These are phyloP conservation scores for Sternotherus odoratus DNA, from an alignment of 2,797 vertebrate genomes.

Conservation along the genomic window DNA sequence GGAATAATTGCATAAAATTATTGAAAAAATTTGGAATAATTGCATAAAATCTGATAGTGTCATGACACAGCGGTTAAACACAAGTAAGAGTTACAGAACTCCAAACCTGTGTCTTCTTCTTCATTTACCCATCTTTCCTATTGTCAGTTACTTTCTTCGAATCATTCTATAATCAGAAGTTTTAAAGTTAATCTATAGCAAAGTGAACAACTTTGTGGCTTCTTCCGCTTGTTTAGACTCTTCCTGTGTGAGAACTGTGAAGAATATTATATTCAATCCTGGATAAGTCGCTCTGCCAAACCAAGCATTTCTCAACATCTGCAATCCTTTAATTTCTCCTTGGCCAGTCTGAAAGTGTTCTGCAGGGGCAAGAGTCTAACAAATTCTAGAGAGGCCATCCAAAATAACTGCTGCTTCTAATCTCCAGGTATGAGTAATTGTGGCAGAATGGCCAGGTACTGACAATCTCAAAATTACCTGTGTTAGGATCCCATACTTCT, in stretches of 20 bases:
- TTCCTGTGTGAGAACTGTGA: not conserved
- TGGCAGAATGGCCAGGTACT: not conserved
- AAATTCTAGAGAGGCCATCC: not conserved
- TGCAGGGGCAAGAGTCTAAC: not conserved
- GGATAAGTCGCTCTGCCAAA: conserved; percentile 17
- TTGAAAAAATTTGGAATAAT: no score
- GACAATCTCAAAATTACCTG: conserved; percentile 6
- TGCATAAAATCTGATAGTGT: not conserved
- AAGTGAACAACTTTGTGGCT: not conserved
- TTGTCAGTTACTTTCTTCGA: not conserved
- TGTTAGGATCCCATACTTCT: conserved; percentile 5
- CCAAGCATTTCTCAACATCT: conserved; percentile 57
- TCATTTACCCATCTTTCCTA: not conserved
- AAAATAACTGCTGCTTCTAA: not conserved
- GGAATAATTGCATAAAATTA: not conserved
- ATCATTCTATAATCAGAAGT: not conserved
- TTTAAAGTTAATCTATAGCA: not conserved
- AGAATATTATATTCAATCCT: not conserved
- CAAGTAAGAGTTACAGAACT: not conserved
- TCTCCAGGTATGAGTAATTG: not conserved
- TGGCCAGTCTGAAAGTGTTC: not conserved
- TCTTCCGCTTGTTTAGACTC: not conserved
- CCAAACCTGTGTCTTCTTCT: not conserved
- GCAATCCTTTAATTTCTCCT: conserved; percentile 30
- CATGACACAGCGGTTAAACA: not conserved